Conservation (phyloP, 2,888 invertebrate genomes). For the Keiferia lycopersicella region DNA sequence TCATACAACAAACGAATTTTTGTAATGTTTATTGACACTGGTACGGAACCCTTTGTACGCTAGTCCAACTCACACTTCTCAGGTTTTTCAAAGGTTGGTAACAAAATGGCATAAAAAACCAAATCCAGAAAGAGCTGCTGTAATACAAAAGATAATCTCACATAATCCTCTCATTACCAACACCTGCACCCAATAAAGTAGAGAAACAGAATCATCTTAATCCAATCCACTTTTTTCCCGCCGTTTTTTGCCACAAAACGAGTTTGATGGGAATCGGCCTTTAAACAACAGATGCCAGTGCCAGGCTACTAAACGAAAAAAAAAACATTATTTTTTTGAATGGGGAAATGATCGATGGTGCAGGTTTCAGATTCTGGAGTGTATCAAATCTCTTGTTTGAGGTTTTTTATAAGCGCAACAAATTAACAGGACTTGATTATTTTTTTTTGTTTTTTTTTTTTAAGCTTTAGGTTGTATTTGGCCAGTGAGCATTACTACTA, state of each 20-base stretch:
- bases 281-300: slow-evolving; percentile 73
- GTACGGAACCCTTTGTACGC: too few species aligned
- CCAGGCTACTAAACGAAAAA: slow-evolving; percentile 54
- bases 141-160: background rate
- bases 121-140: background rate
- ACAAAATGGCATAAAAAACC: background rate
- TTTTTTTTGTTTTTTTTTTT: background rate
- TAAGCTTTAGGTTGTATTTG: background rate
- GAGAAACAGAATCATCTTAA: slow-evolving; percentile 55
- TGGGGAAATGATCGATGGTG: slow-evolving; percentile 43
- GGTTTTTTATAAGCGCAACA: slow-evolving; percentile 10
- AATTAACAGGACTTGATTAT: background rate
- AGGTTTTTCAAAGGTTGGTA: background rate
- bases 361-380: slow-evolving; percentile 41
- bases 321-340: slow-evolving; percentile 26
- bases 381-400: slow-evolving; percentile 37
- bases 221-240: slow-evolving; percentile 52
- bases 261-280: slow-evolving; percentile 67
- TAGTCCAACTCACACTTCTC: too few species aligned
- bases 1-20: too few species aligned
- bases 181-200: slow-evolving; percentile 58
- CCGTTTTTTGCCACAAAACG: slow-evolving; percentile 58
- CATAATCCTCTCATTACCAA: slow-evolving; percentile 22
- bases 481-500: too few species aligned
- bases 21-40: too few species aligned